Percentiles rank a stretch among this genome's conserved stretches.
These are phyloP conservation scores for Drosophila lacertosa DNA, from an alignment of 1,140 invertebrate genomes.

Conservation along the genomic window DNA sequence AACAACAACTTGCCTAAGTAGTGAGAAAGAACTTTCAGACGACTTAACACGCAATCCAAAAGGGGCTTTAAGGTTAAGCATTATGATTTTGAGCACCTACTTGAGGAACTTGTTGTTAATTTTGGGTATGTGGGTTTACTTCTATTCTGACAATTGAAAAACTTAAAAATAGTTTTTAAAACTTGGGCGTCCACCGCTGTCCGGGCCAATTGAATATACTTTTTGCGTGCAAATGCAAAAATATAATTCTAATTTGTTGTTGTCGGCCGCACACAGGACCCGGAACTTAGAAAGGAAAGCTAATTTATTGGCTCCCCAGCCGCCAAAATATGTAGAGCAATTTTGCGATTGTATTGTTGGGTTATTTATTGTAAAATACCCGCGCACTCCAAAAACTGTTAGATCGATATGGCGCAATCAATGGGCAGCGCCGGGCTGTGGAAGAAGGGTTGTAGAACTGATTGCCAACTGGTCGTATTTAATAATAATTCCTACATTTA, in stretches of 20 bases:
- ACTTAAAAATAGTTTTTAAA: constrained; percentile 74
- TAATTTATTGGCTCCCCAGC: constrained; percentile 58
- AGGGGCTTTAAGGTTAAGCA: constrained; percentile 78
- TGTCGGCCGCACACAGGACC: background rate
- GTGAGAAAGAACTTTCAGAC: constrained; percentile 58
- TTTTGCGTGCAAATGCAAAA: constrained; percentile 44
- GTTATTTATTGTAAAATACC: constrained; percentile 79
- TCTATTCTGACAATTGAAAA: constrained; percentile 44
- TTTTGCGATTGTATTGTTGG: constrained; percentile 35
- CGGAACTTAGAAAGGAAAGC: constrained; percentile 22
- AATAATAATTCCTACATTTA: constrained; percentile 81
- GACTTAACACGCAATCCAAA: constrained; percentile 77
- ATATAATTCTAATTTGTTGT: constrained; percentile 53
- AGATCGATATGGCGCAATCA: constrained; percentile 69
- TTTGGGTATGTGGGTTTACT: constrained; percentile 11
- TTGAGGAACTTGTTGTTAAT: constrained; percentile 12
- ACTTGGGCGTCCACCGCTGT: constrained; percentile 34
- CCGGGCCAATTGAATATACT: constrained; percentile 64
- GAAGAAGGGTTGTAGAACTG: constrained; percentile 16
- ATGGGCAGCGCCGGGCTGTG: constrained; percentile 3
- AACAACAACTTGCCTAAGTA: constrained; percentile 56
- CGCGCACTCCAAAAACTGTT: constrained; percentile 61
- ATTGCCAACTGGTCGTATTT: constrained; percentile 71
- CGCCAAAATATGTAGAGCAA: constrained; percentile 31
- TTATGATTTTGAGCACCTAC: constrained; percentile 76